These are phyloP conservation scores for Ochropleura leucogaster DNA, from an alignment of 2,888 invertebrate species.

Conservation along the genomic window DNA sequence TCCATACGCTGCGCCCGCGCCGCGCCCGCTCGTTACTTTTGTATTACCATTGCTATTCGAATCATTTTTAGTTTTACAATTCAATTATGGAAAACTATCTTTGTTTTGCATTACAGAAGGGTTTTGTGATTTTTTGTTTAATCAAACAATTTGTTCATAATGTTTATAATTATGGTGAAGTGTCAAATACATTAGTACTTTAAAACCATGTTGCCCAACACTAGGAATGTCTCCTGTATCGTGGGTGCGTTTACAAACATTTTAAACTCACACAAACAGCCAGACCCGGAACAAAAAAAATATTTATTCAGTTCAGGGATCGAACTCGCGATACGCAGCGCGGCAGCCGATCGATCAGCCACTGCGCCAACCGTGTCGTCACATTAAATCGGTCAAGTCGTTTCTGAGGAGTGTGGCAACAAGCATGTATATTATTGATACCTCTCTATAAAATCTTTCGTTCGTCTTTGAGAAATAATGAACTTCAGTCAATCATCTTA, in stretches of 20 bases:
- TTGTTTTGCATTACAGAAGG: not conserved
- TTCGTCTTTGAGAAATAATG: not conserved
- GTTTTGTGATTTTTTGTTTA: not conserved
- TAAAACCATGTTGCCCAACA: too few relatives aligned
- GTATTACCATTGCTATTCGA: slow-evolving; percentile 65
- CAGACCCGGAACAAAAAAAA: too few relatives aligned
- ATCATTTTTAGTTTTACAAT: slow-evolving; percentile 66
- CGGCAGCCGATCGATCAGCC: too few relatives aligned
- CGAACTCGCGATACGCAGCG: too few relatives aligned
- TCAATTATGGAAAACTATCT: slow-evolving; percentile 44
- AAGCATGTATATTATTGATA: not conserved
- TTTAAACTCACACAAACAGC: too few relatives aligned
- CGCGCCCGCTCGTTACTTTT: slow-evolving; percentile 69
- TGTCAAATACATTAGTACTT: not conserved
- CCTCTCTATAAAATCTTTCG: not conserved
- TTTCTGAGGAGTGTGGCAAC: too few relatives aligned
- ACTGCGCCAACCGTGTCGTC: too few relatives aligned
- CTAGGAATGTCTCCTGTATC: too few relatives aligned
- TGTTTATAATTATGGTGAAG: not conserved
- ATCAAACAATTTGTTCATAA: not conserved
- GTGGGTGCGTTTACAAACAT: too few relatives aligned
- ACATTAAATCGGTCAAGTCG: too few relatives aligned
- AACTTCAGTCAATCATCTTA: not conserved
- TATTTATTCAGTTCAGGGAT: too few relatives aligned
- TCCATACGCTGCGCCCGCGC: slow-evolving; percentile 78